phyloP scores from a whole-genome alignment of 1,140 invertebrate species.

The Octopus sinensis region DNA sequence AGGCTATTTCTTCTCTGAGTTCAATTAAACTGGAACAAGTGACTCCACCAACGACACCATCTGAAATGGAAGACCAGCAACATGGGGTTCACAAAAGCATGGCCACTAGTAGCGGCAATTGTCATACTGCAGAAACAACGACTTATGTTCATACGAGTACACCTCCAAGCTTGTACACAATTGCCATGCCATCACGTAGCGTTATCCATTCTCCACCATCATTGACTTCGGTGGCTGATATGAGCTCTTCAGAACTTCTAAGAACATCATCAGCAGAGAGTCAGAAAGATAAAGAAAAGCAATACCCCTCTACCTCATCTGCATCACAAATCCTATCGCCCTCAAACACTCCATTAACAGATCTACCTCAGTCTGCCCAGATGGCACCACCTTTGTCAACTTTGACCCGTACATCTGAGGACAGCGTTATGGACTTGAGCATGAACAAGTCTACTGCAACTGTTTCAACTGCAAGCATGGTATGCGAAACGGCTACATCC shows the following conservation, averaged over 20 bases:
- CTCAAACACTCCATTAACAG: constrained; percentile 7
- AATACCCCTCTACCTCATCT: constrained; percentile 23
- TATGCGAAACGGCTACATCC: constrained; percentile 34
- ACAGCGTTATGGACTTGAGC: constrained; percentile 50
- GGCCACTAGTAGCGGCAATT: not conserved
- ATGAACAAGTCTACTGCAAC: constrained; percentile 38
- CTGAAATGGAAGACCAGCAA: constrained; percentile 11
- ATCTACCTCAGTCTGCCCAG: constrained; percentile 12
- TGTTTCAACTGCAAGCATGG: constrained; percentile 21
- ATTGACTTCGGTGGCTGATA: constrained; percentile 9
- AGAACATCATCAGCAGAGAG: constrained; percentile 6
- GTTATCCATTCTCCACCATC: constrained; percentile 10
- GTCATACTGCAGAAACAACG: constrained; percentile 6
- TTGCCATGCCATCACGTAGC: not conserved
- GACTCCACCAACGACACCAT: constrained; percentile 10
- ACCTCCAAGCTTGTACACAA: constrained; percentile 1
- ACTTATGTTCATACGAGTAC: constrained; percentile 11
- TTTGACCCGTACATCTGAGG: constrained; percentile 4
- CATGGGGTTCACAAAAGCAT: constrained; percentile 5
- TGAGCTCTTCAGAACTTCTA: not conserved
- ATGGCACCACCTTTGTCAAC: constrained; percentile 9
- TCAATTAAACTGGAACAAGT: constrained; percentile 14
- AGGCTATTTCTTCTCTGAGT: not conserved
- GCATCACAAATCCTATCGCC: constrained; percentile 10
- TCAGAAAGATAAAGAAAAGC: constrained; percentile 16